Percentiles rank a stretch among this genome's conserved stretches.
Conservation (phyloP, 2,113 vertebrate genomes). For the Pholis gunnellus region DNA sequence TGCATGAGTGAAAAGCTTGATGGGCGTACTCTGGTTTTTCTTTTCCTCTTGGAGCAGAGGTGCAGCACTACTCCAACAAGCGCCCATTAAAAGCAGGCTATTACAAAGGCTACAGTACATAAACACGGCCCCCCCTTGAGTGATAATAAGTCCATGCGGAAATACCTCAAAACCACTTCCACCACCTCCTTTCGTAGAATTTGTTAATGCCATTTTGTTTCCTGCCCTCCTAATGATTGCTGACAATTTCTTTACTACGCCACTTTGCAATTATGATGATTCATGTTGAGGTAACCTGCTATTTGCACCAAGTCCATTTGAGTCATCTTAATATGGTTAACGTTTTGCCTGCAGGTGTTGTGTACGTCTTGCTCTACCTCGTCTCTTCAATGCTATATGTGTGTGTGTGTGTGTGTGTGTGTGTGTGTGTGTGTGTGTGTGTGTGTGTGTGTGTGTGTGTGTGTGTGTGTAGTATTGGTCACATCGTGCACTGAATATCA, state of each 20-base stretch:
- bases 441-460: constrained; percentile 30
- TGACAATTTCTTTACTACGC: constrained; percentile 30
- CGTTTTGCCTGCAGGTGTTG: constrained; percentile 30
- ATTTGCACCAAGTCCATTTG: constrained; percentile 14
- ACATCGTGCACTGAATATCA: constrained; percentile 53
- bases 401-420: constrained; percentile 25
- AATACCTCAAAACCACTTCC: constrained; percentile 22
- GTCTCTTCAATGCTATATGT: constrained; percentile 13
- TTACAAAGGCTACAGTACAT: constrained; percentile 31
- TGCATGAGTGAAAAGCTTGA: not conserved
- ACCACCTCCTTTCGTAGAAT: constrained; percentile 28
- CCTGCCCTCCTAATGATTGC: constrained; percentile 33
- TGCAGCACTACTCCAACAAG: not conserved
- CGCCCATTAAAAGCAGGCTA: constrained; percentile 13
- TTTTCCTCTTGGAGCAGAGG: not conserved
- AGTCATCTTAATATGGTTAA: constrained; percentile 38
- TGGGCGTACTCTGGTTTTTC: not conserved
- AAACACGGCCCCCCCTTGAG: constrained; percentile 19
- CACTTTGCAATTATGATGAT: constrained; percentile 40
- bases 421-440: constrained; percentile 20
- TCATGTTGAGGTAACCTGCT: constrained; percentile 36
- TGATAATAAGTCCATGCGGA: constrained; percentile 39
- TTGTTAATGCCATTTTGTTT: constrained; percentile 47
- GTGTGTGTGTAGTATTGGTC: constrained; percentile 24
- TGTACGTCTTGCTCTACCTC: constrained; percentile 9